Evolutionary conservation across 2,888 invertebrate species (phyloP), one percentile per base, ranked within the genome.

Genomic region (Chloroclysta siterata): DNA sequence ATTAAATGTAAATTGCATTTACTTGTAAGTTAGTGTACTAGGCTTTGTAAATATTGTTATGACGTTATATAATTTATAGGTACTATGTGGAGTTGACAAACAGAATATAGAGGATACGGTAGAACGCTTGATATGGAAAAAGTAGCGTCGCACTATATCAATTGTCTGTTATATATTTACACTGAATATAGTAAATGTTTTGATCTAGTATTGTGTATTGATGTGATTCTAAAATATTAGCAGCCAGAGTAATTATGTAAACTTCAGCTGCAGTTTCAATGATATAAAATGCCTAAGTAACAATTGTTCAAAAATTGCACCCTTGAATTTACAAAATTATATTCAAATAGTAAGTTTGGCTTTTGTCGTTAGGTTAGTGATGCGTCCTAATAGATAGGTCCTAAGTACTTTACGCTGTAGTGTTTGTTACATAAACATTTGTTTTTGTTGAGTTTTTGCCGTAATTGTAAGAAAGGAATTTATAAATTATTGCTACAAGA

Each of bases 21-120:
- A 91, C 80, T 80, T 81, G 88, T 93, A 93, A 92, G 92, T 86
- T 92, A 93, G 90, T 82, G 84, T 73, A 72, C 83, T 92, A 92
- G 90, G 92, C 92, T 93, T 92, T 93, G 93, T 93, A 93, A 89
- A 93, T 93, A 93, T 92, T 93, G 93, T 93, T 93, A 92, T 83
- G 89, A 91, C 86, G 92, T 93, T 93, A 92, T 90, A 93, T 93
- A 93, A 93, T 92, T 93, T 93, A 92, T 92, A 92, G 92, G 89
- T 90, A 85, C 78, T 80, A 77, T 80, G 85, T 88, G 89, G 84
- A 82, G 83, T 83, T 77, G 84, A 81, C 78, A 83, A 80, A 81
- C 85, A 81, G 79, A 81, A 85, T 88, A 87, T 86, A 80, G 78
- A 83, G 77, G 84, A 81, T 84, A 89, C 89, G 81, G 87, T 90